These are phyloP conservation scores for Cyclura pinguis DNA, from an alignment of 2,797 vertebrate genomes.

Conservation along the genomic window DNA sequence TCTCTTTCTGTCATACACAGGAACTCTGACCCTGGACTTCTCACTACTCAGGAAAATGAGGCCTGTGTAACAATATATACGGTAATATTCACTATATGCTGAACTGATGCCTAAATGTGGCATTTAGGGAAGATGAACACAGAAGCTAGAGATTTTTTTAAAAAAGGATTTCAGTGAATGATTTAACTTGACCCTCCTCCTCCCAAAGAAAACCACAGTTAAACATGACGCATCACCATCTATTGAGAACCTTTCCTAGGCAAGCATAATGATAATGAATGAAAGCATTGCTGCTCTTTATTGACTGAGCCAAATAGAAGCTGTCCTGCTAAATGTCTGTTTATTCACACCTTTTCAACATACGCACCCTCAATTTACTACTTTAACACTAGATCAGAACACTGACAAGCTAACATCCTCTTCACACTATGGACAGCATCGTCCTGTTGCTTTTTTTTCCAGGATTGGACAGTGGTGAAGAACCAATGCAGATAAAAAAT, in stretches of 20 bases:
- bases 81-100: background rate
- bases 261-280: background rate
- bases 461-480: too few relatives aligned
- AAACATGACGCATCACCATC: background rate
- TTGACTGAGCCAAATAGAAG: background rate
- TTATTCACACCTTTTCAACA: background rate
- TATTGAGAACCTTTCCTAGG: slow-evolving; percentile 37
- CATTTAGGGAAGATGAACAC: background rate
- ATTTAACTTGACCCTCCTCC: background rate
- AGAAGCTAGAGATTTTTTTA: background rate
- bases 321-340: background rate
- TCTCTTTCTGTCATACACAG: background rate
- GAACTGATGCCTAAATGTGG: background rate
- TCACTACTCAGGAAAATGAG: background rate
- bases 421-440: background rate
- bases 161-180: background rate
- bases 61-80: background rate
- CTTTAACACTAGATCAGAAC: background rate
- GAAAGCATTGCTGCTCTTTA: background rate
- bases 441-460: too few relatives aligned
- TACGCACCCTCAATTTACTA: background rate
- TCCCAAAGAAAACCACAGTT: slow-evolving; percentile 5
- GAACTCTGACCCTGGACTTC: background rate
- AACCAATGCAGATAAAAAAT: too few relatives aligned
- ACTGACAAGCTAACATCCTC: background rate